A percentile compares a stretch with the other conserved stretches of the same genome.
Conservation (phyloP, 2,888 invertebrate species). For the Drosophila engyochracea region DNA sequence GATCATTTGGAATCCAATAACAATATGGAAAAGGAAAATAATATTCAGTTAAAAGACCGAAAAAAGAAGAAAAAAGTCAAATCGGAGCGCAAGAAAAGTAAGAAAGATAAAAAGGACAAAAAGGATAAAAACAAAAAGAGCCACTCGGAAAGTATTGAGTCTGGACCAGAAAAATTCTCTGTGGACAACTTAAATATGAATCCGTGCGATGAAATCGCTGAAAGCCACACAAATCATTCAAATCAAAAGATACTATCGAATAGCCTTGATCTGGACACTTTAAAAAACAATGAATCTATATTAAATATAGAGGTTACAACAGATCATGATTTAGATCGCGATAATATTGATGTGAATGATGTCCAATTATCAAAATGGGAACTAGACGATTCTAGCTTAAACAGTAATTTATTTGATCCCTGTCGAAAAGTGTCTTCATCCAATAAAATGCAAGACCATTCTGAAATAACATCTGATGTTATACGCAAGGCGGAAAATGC, state of each 20-base stretch:
- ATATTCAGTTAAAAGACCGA: conserved; percentile 51
- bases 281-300: conserved; percentile 65
- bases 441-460: conserved; percentile 84
- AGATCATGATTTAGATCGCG: conserved; percentile 28
- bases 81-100: conserved; percentile 75
- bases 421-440: conserved; percentile 84
- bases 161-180: conserved; percentile 32
- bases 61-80: conserved; percentile 71
- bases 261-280: conserved; percentile 47
- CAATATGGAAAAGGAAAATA: conserved; percentile 59
- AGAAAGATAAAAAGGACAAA: conserved; percentile 75
- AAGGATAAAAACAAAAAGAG: conserved; percentile 50
- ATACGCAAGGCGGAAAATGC: conserved; percentile 96
- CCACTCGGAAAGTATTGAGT: conserved; percentile 32
- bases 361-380: conserved; percentile 97
- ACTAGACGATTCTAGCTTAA: conserved; percentile 93
- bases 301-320: conserved; percentile 72
- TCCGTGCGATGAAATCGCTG: conserved; percentile 24
- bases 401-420: conserved; percentile 85
- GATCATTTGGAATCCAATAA: conserved; percentile 26
- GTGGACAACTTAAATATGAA: conserved; percentile 17
- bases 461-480: conserved; percentile 94
- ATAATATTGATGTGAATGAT: conserved; percentile 81
- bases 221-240: conserved; percentile 30
- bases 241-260: conserved; percentile 20